Conservation (phyloP, 1,140 invertebrate species). For the Aphaenogaster ashmeadi region DNA sequence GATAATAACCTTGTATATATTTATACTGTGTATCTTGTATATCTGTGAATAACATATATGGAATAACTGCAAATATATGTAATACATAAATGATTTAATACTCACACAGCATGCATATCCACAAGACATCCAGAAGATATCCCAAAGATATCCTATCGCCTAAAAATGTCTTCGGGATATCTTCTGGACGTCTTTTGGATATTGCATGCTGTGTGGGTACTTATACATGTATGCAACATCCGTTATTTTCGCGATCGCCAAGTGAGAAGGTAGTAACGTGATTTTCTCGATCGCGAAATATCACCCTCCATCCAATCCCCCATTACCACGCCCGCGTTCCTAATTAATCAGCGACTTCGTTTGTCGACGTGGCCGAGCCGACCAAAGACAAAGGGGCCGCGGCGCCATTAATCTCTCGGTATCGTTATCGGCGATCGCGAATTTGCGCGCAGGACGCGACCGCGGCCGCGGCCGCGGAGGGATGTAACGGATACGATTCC, state of each 20-base stretch:
- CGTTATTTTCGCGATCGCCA: not conserved
- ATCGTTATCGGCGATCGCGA: constrained; percentile 73
- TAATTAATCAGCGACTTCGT: constrained; percentile 59
- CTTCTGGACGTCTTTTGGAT: no score
- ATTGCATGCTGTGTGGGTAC: no score
- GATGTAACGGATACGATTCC: constrained; percentile 74
- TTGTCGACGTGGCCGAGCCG: constrained; percentile 17
- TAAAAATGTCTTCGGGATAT: no score
- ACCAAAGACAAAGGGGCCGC: constrained; percentile 36
- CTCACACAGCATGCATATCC: no score
- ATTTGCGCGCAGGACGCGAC: constrained; percentile 59
- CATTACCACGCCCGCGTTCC: constrained; percentile 46
- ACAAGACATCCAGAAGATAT: no score
- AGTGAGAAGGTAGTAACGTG: constrained; percentile 30
- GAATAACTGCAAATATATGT: not conserved
- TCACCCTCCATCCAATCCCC: not conserved
- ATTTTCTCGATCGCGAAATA: constrained; percentile 55
- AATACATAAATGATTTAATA: not conserved
- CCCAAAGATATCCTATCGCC: no score
- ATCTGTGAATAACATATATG: not conserved
- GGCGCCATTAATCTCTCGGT: constrained; percentile 69
- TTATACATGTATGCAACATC: not conserved
- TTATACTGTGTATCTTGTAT: no score
- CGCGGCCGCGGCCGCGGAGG: constrained; percentile 6
- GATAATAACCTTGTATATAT: not conserved